Evolutionary conservation across 2,888 invertebrate species (phyloP), one percentile per base, ranked within the genome.

Genomic region (Morinoia aosen): DNA sequence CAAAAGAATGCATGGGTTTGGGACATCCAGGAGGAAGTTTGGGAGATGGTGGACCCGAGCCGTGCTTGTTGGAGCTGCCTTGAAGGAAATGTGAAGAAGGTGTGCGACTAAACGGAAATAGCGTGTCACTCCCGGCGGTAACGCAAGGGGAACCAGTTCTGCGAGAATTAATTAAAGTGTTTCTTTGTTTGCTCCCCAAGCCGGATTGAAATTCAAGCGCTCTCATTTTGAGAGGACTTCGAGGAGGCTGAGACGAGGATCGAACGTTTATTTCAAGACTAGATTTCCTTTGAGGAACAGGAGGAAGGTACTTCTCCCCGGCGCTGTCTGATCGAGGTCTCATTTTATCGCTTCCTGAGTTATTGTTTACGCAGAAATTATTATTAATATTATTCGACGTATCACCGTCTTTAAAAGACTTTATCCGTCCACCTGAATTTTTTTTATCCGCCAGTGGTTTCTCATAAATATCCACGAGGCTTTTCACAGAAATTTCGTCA

Each of bases 261-360:
- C 96, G 95, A 33, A 95, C 88, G n/a, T 95, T 96, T 61, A 96
- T 96, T 96, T 97, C 97, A 39, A 97, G 97, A 96, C 97, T 97
- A 95, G 97, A 97, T 96, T 97, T 97, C 96, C 97, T 97, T 96
- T 97, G 97, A 95, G 97, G 97, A 64, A 97, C 97, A 95, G 97
- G 97, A 64, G 97, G 97, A 95, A 97, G 98, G 98, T 16, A 96
- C 57, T 91, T 95, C 57, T 95, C 95, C 16, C 95, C 95, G 58
- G 95, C 95, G 64, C 96, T 96, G 57, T 96, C 96, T 48, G 95
- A 95, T 58, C 96, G 96, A 25, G 96, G 95, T 95, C 96, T 94
- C 40, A 95, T 95, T 93, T 95, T 96, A 93, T 76, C 93, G 61
- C 90, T 61, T 40, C 96, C 95, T 3, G 19, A 39, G 12, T 91